Conservation (phyloP, 2,113 vertebrate species). For the Phalacrocorax pelagicus region DNA sequence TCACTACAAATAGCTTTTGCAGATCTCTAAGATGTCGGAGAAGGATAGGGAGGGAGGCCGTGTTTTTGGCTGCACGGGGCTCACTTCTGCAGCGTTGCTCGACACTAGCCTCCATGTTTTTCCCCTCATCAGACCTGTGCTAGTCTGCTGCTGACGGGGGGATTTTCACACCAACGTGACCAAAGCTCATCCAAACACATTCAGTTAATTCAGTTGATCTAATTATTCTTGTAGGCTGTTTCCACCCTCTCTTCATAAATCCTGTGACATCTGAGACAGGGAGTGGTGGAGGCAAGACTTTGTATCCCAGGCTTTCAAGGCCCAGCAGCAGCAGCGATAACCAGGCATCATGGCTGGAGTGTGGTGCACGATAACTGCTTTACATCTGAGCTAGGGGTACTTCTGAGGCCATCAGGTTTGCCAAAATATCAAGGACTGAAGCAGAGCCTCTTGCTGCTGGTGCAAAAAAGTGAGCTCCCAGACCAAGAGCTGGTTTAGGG, state of each 20-base stretch:
- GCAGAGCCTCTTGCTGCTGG: background rate
- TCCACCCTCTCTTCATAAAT: background rate
- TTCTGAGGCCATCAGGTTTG: background rate
- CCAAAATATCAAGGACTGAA: background rate
- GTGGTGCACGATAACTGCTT: accelerated
- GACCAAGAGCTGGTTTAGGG: background rate
- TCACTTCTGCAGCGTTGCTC: background rate
- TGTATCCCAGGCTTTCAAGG: background rate
- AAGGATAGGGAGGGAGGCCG: background rate
- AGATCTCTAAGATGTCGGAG: conserved; percentile 57
- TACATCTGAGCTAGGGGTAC: background rate
- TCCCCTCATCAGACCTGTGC: accelerated
- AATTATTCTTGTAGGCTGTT: background rate
- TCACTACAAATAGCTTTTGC: conserved; percentile 72
- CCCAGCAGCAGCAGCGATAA: background rate
- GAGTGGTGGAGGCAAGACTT: background rate
- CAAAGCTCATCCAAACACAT: background rate
- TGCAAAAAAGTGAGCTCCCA: background rate
- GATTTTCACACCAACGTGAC: background rate
- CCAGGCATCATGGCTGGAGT: accelerated
- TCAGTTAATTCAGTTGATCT: background rate
- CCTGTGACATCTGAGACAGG: background rate
- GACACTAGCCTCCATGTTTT: background rate
- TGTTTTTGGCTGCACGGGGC: background rate
- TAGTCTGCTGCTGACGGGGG: background rate